Evolutionary conservation across 1,140 invertebrate genomes (phyloP), one percentile per base, ranked within the genome.

Genomic region (Zaprionus camerounensis): DNA sequence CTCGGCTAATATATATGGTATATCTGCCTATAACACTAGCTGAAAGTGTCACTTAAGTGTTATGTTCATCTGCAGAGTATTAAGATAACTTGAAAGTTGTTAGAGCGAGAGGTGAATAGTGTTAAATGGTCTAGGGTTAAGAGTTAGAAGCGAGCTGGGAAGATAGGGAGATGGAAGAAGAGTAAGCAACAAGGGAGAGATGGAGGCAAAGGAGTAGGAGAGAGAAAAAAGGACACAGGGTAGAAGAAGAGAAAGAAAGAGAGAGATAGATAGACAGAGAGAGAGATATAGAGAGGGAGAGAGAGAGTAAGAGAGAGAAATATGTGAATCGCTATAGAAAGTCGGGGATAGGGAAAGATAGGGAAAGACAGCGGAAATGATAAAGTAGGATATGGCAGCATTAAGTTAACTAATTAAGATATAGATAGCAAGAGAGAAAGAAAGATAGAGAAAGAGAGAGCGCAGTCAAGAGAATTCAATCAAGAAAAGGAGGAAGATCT

Each of bases 11-110:
- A 56, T 56, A 56, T 56, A 26, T 28, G 15, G 5, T 11, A 15
- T 28, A 15, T 31, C 12, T 41, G 67, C 11, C 67, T 28, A 51
- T 70, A n/a, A 62, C 41, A 62, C 61, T 44, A 26, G 22, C 12
- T 44, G 4, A 61, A 62, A 56, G 49, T 46, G 36, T 11, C 65
- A 69, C 65, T 62, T 69, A 26, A 41, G 24, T 38, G 31, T 63
- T 51, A 63, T 17, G 15, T 49, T 49, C 7, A 49, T 31, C 26
- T 56, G 13, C 24, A 6, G 53, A 51, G 46, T 20, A 24, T 51
- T 51, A 13, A 51, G 20, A 51, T 51, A 12, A 51, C 7, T 24
- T 22, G 1, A 5, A 12, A 20, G 17, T 11, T 9, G 44, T 49
- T 49, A 49, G 51, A 26, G 24, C 51, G 9, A 31, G 53, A 17